phyloP scores from a whole-genome alignment of 2,888 invertebrate species.

The Embidobia sp. region DNA sequence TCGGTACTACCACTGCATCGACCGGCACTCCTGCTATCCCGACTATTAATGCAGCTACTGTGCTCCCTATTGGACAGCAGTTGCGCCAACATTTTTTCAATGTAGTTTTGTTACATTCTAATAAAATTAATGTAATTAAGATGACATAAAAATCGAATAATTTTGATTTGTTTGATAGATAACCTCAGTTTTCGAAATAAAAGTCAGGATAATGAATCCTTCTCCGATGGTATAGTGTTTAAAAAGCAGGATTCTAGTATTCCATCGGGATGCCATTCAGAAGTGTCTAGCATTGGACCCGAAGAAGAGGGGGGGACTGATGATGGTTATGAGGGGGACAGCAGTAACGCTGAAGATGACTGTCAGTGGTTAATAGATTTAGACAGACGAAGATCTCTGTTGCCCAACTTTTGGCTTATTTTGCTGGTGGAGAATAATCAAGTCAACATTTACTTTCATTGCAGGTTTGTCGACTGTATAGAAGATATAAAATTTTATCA shows the following conservation, averaged over 20 bases:
- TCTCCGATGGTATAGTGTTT: conserved; percentile 35
- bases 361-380: conserved; percentile 83
- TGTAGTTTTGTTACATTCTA: no score
- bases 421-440: conserved; percentile 84
- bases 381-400: conserved; percentile 82
- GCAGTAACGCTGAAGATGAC: conserved; percentile 85
- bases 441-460: conserved; percentile 87
- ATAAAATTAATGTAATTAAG: no score
- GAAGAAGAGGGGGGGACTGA: conserved; percentile 72
- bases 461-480: conserved; percentile 81
- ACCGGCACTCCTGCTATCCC: no score
- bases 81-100: no score
- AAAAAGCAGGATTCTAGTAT: conserved; percentile 73
- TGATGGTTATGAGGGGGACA: conserved; percentile 85
- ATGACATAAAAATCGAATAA: background rate
- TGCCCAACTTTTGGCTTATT: conserved; percentile 89
- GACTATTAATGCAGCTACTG: no score
- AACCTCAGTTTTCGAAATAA: conserved; percentile 48
- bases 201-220: conserved; percentile 61
- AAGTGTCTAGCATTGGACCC: conserved; percentile 75
- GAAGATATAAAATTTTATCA: no score
- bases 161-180: conserved; percentile 37
- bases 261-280: conserved; percentile 74
- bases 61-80: no score
- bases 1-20: no score